Evolutionary conservation across 2,888 invertebrate species (phyloP).

Genomic region (Linnaemya vulpina): DNA sequence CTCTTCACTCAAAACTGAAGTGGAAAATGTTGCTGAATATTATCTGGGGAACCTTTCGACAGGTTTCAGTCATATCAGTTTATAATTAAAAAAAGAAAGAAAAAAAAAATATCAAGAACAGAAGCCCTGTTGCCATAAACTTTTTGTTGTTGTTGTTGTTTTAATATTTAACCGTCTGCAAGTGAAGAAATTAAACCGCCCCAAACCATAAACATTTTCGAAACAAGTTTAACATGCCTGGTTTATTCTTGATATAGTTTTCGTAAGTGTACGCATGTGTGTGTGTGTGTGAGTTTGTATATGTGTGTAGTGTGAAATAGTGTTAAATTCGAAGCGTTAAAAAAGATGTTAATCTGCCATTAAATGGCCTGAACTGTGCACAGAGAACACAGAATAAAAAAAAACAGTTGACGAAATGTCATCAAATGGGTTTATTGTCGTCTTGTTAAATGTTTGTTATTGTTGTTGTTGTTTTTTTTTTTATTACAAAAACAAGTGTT

Average conservation of each 20-base stretch:
- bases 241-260: not conserved
- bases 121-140: too few relatives aligned
- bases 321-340: constrained; percentile 48
- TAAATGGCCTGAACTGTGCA: constrained; percentile 79
- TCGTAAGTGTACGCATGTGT: not conserved
- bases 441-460: not conserved
- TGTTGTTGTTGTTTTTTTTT: not conserved
- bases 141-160: too few relatives aligned
- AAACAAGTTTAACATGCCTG: not conserved
- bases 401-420: constrained; percentile 50
- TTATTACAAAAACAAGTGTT: not conserved
- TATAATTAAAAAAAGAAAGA: too few relatives aligned
- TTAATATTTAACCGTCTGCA: too few relatives aligned
- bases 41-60: too few relatives aligned
- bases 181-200: not conserved
- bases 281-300: not conserved
- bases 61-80: too few relatives aligned
- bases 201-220: not conserved
- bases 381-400: constrained; percentile 53
- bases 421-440: constrained; percentile 36
- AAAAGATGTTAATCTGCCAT: constrained; percentile 76
- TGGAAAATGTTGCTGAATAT: too few relatives aligned
- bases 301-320: constrained; percentile 6
- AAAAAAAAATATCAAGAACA: too few relatives aligned
- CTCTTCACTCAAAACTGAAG: too few relatives aligned